Evolutionary conservation across 2,113 vertebrate species (phyloP), one percentile per base, ranked within the genome.

Genomic region (Paraplagusia blochii): DNA sequence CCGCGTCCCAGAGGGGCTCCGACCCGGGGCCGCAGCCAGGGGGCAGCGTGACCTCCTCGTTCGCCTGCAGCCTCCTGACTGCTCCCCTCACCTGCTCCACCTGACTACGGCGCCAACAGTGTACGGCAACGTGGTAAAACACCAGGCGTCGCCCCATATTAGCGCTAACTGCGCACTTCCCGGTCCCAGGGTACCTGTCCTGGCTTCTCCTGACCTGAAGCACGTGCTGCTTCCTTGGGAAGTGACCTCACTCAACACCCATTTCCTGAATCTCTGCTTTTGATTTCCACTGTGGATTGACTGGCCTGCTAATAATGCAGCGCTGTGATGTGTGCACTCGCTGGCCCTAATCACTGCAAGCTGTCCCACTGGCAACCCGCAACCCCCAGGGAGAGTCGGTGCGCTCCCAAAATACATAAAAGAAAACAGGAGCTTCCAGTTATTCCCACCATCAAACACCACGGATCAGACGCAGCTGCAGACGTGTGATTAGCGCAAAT

Each of bases 221-320:
- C 82, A 75, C 72, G 74, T 72, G 84, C 77, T 62, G 72, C 79
- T 84, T 86, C 79, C 45, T 47, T 83, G 85, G 79, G 82, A 83
- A 69, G 68, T 77, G 81, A 88, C 87, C 88, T 88, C 82, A 74
- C 83, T 79, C 83, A 79, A 86, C 86, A 85, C 78, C 87, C 81
- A 88, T 88, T 88, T 91, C 85, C 81, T 76, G 79, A 72, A 70
- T 84, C 72, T 74, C 81, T 80, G 80, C 83, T 80, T 88, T 79
- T 91, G 86, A 91, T 91, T 91, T 91, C 90, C 88, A 90, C 88
- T 76, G 90, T 88, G 90, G 80, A 82, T 89, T 89, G 63, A 54
- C 76, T 82, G 69, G 66, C 75, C 80, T 9, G 72, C 75, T 82
- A 84, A 87, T 80, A 83, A 78, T 57, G 74, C 83, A 44, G 62